phyloP scores from a whole-genome alignment of 2,797 vertebrate species.

The Pteronotus mesoamericanus region DNA sequence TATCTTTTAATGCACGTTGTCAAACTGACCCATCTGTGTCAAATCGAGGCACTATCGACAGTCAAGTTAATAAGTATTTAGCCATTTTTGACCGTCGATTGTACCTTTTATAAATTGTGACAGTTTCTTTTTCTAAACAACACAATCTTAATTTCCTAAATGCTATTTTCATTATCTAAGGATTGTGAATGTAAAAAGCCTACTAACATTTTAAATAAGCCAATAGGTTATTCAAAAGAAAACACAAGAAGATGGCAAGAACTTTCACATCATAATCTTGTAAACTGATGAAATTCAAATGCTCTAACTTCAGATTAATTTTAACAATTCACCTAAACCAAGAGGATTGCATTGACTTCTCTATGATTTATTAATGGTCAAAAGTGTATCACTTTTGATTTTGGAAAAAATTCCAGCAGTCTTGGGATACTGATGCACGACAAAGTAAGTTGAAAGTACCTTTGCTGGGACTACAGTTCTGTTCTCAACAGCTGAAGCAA shows the following conservation, averaged over 20 bases:
- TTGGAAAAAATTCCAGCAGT: background rate
- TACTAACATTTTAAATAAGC: constrained; percentile 24
- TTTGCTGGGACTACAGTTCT: background rate
- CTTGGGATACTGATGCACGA: background rate
- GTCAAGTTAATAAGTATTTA: constrained; percentile 2
- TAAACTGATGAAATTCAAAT: background rate
- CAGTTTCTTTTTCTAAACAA: constrained; percentile 5
- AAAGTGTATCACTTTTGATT: background rate
- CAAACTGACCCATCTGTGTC: background rate
- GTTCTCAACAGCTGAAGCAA: background rate
- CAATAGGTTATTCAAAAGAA: background rate
- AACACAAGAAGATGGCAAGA: background rate
- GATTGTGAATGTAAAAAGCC: background rate
- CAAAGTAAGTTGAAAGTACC: background rate
- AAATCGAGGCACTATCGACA: background rate
- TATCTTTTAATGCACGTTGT: background rate
- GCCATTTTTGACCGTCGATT: background rate
- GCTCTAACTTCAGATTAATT: background rate
- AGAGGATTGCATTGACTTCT: background rate
- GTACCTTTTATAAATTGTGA: background rate
- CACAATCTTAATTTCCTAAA: constrained; percentile 9
- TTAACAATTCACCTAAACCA: background rate
- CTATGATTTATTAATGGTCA: constrained; percentile 4
- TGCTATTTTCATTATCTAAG: background rate
- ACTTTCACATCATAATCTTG: background rate